Conservation (phyloP, 2,888 invertebrate genomes). For the Mystacides longicornis region DNA sequence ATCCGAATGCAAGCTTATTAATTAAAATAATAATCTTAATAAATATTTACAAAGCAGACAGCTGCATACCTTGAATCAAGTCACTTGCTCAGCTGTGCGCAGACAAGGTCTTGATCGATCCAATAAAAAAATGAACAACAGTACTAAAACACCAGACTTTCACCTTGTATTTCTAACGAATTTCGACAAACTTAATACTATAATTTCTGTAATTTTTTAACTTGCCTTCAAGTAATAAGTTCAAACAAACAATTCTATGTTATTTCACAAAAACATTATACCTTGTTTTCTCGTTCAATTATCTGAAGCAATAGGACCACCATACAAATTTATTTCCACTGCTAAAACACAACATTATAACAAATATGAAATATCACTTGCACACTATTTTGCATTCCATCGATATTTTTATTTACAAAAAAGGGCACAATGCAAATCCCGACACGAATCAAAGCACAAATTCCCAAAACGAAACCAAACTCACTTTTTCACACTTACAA, state of each 20-base stretch:
- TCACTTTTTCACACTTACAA: not conserved
- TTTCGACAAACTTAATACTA: not conserved
- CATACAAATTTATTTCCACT: not conserved
- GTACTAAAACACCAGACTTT: not conserved
- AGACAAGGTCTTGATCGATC: not conserved
- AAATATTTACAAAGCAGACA: not conserved
- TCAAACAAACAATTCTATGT: not conserved
- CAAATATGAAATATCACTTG: not conserved
- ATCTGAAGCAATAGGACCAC: not conserved
- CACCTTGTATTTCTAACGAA: not conserved
- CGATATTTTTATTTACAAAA: no score
- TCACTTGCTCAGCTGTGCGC: not conserved
- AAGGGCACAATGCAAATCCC: no score
- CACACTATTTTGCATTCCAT: not conserved
- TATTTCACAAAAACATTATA: not conserved
- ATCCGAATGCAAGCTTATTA: not conserved
- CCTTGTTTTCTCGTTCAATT: not conserved
- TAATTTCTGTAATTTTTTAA: not conserved
- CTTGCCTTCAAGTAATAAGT: not conserved
- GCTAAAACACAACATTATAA: conserved; percentile 2
- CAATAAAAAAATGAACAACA: not conserved
- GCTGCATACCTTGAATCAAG: not conserved
- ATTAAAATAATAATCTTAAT: not conserved
- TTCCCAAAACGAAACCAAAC: not conserved
- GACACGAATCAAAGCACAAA: not conserved